Evolutionary conservation across 2,113 vertebrate genomes (phyloP), one percentile per base, ranked within the genome.

Genomic region (Embiotoca jacksoni): DNA sequence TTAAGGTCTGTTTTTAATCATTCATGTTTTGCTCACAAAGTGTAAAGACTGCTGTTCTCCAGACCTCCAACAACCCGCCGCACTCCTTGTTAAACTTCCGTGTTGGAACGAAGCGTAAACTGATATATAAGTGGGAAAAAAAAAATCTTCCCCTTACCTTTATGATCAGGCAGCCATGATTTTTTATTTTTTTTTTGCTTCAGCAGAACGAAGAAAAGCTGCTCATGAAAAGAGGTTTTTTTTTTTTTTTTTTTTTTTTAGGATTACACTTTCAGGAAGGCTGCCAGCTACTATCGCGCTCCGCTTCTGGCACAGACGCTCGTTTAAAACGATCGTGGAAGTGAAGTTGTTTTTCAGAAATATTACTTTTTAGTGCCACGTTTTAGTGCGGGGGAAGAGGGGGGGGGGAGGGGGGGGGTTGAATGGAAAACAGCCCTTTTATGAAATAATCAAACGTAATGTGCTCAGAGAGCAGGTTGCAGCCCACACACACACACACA

Each of bases 1-100:
- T 58, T 75, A 44, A 59, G 70, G 70, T 87, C 88, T 90, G 73
- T 77, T 84, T 89, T 90, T 87, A 72, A 77, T 72, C 76, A 72
- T 83, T 88, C 63, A 81, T 78, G 77, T 78, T 90, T 88, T 90
- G 85, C 86, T 90, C 84, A 82, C 84, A 77, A 77, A 86, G 83
- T 81, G 72, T 85, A 82, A 86, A 75, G 65, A 77, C 56, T 65
- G 70, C 72, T 83, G 31, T 89, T 84, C 80, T 80, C 67, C 62
- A 80, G 54, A 73, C 61, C 47, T 63, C 53, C 77, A 41, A 63
- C 59, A 72, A 23, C 75, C 59, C 72, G 46, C 79, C 64, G 50
- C 13, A 23, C 52, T 57, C 76, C 56, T 75, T 71, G 69, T 88
- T 82, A 76, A 88, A 78, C 80, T 73, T 83, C 53, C 3, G 37